Evolutionary conservation across 2,888 invertebrate genomes (phyloP).

Genomic region (Nowickia ferox): DNA sequence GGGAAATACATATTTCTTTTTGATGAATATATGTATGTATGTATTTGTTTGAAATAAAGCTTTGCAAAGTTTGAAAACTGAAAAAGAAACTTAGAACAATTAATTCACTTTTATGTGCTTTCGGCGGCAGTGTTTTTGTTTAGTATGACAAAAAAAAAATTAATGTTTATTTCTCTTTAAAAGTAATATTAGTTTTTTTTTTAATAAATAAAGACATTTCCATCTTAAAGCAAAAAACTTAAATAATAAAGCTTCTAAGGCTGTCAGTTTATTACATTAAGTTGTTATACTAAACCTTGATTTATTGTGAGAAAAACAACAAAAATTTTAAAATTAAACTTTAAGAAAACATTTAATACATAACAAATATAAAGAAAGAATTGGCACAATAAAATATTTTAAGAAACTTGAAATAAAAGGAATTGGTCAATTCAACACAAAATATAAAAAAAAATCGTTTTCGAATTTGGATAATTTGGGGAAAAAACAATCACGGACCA

Average conservation of each 20-base stretch:
- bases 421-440: too few relatives aligned
- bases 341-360: conserved; percentile 67
- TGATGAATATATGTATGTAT: not conserved
- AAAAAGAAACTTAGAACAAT: not conserved
- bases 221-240: conserved; percentile 65
- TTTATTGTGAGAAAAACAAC: conserved; percentile 8
- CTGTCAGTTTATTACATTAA: conserved; percentile 62
- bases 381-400: conserved; percentile 28
- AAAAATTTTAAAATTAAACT: conserved; percentile 54
- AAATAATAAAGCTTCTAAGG: conserved; percentile 71
- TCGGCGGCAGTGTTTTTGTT: conserved; percentile 52
- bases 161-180: not conserved
- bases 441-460: too few relatives aligned
- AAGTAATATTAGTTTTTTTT: conserved; percentile 42
- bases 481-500: too few relatives aligned
- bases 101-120: conserved; percentile 40
- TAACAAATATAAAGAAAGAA: conserved; percentile 5
- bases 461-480: too few relatives aligned
- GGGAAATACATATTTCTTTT: conserved; percentile 2
- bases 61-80: conserved; percentile 3
- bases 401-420: conserved; percentile 18
- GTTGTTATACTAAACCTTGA: conserved; percentile 43
- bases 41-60: not conserved
- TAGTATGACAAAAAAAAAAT: conserved; percentile 1
- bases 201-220: conserved; percentile 46